Evolutionary conservation across 2,797 vertebrate species (phyloP).

Genomic region (Spinus pinus): DNA sequence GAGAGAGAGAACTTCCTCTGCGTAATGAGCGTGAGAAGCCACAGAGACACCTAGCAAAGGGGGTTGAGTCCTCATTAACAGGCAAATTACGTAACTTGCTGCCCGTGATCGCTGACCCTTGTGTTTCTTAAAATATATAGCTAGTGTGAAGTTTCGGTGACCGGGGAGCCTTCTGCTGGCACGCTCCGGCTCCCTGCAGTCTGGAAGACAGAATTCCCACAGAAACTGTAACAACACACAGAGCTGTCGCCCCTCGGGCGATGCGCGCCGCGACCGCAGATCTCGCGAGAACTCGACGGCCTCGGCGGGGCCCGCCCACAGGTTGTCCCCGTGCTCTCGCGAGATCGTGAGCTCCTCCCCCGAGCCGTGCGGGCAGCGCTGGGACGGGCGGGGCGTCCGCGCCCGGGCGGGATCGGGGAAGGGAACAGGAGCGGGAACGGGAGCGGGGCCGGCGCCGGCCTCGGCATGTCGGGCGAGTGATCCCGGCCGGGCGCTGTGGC

Average conservation of each 20-base stretch:
- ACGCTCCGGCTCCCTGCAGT: fast-evolving
- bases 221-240: fast-evolving
- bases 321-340: neutral
- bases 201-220: fast-evolving
- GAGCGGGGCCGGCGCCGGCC: neutral
- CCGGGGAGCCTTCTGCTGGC: fast-evolving
- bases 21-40: too few relatives aligned
- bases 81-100: neutral
- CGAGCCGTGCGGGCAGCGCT: neutral
- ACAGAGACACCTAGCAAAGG: neutral
- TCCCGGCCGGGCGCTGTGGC: neutral
- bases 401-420: neutral
- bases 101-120: too few relatives aligned
- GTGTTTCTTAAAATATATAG: too few relatives aligned
- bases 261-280: fast-evolving
- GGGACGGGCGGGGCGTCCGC: neutral
- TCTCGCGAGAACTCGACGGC: neutral
- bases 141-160: too few relatives aligned
- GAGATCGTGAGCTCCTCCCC: neutral
- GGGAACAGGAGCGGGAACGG: fast-evolving
- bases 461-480: neutral
- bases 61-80: neutral
- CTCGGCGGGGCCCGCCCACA: fast-evolving
- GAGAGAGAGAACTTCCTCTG: neutral
- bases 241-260: fast-evolving